Evolutionary conservation across 2,888 invertebrate species (phyloP).

Genomic region (Coecobrya sp.): DNA sequence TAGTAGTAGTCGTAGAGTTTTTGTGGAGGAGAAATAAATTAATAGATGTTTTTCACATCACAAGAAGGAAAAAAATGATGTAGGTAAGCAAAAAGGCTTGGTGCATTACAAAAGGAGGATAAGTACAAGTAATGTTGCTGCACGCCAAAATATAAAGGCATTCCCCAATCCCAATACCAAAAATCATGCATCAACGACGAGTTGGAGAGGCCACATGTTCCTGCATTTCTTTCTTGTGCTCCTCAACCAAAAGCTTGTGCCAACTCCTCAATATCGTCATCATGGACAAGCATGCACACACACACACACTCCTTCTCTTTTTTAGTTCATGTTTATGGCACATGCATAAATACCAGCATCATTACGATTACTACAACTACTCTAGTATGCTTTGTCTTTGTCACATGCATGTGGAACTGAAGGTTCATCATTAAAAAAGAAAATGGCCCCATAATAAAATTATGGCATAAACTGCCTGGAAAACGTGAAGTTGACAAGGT

Average conservation of each 20-base stretch:
- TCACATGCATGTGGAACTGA: not conserved
- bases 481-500: not conserved
- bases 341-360: not conserved
- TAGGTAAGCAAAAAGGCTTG: not conserved
- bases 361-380: not conserved
- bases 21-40: no score
- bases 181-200: not conserved
- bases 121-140: not conserved
- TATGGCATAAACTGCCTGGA: not conserved
- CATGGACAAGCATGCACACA: not conserved
- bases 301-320: not conserved
- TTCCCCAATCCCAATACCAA: not conserved
- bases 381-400: no score
- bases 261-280: slow-evolving; percentile 40
- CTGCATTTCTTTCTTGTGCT: slow-evolving; percentile 22
- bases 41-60: not conserved
- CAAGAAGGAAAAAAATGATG: not conserved
- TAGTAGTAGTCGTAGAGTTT: no score
- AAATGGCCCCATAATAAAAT: not conserved
- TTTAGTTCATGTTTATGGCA: not conserved
- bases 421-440: not conserved
- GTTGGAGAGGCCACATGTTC: slow-evolving; percentile 25
- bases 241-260: slow-evolving; percentile 28
- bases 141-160: not conserved
- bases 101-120: not conserved